phyloP scores from a whole-genome alignment of 2,113 vertebrate genomes.

The Bufo gargarizans region DNA sequence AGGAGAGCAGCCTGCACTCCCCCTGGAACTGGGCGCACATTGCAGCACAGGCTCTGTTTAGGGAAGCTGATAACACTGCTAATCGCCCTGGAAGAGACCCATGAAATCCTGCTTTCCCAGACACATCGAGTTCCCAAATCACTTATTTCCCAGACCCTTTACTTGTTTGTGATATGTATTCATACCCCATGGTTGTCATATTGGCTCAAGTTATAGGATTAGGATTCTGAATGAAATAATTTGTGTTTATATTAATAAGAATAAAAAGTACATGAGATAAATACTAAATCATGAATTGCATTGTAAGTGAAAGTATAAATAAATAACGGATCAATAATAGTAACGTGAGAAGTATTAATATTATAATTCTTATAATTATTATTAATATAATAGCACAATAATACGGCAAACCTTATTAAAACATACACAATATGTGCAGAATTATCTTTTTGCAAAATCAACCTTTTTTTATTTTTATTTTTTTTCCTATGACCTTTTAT shows the following conservation, averaged over 20 bases:
- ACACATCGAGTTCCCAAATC: not conserved
- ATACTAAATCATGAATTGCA: not conserved
- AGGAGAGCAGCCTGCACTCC: not conserved
- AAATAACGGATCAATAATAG: not conserved
- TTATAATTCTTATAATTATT: too few species aligned
- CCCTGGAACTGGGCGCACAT: not conserved
- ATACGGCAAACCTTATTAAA: too few species aligned
- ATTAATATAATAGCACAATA: too few species aligned
- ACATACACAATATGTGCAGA: too few species aligned
- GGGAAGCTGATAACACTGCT: conserved; percentile 17
- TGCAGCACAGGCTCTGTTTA: conserved; percentile 30
- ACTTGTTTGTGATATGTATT: not conserved
- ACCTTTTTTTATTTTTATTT: too few species aligned
- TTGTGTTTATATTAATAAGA: not conserved
- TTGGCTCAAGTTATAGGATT: not conserved
- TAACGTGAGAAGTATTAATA: too few species aligned
- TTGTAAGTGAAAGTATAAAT: not conserved
- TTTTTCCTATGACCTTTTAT: too few species aligned
- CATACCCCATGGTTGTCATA: not conserved
- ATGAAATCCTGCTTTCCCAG: conserved; percentile 43
- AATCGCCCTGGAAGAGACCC: not conserved
- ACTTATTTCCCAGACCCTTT: not conserved
- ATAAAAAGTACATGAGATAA: not conserved
- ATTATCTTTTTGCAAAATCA: too few species aligned
- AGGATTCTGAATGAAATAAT: not conserved